These are phyloP conservation scores for Zonitis immaculata DNA, from an alignment of 2,888 invertebrate species.

Conservation along the genomic window DNA sequence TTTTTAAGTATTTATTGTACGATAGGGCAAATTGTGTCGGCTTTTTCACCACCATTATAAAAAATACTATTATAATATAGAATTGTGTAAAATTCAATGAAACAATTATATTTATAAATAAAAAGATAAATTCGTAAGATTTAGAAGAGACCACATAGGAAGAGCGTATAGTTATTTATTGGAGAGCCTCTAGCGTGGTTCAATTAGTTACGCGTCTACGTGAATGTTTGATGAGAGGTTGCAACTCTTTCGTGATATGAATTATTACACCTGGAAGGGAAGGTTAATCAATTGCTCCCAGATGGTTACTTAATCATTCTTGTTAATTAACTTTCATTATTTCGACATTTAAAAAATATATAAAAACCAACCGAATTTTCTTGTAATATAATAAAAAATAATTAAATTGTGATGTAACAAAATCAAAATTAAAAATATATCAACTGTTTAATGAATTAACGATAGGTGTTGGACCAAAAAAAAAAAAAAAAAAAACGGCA, in stretches of 20 bases:
- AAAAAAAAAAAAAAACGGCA: too few relatives aligned
- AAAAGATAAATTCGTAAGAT: background rate
- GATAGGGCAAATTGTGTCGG: constrained; percentile 13
- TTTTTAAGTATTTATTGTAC: constrained; percentile 24
- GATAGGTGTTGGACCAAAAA: constrained; percentile 5
- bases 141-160: background rate
- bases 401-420: constrained; percentile 17
- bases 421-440: constrained; percentile 13
- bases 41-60: background rate
- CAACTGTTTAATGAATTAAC: constrained; percentile 16
- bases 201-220: background rate
- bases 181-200: background rate
- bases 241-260: background rate
- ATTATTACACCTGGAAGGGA: background rate
- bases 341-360: too few relatives aligned
- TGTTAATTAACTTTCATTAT: background rate
- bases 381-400: background rate
- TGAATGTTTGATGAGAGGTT: background rate
- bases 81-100: background rate
- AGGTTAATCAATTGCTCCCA: background rate
- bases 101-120: background rate
- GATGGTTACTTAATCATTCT: background rate
- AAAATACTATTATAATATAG: background rate
- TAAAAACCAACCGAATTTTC: background rate
- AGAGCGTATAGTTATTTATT: background rate